These are phyloP conservation scores for Rostratula benghalensis DNA, from an alignment of 2,113 vertebrate species.

Conservation along the genomic window DNA sequence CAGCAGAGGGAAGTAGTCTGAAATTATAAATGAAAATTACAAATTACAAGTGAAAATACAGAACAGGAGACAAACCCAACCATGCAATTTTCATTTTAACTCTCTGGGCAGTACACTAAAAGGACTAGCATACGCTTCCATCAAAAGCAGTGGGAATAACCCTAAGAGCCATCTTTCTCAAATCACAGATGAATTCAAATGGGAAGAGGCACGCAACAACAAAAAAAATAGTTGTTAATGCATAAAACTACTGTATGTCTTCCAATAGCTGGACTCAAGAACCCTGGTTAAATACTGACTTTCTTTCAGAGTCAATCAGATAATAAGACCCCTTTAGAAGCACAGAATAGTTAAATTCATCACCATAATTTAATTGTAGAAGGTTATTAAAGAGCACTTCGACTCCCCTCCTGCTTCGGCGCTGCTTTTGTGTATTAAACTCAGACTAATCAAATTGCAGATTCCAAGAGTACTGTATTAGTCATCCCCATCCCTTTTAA, in stretches of 20 bases:
- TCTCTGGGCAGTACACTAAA: background rate
- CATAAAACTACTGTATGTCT: slow-evolving; percentile 51
- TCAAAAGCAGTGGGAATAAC: slow-evolving; percentile 26
- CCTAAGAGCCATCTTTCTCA: slow-evolving; percentile 35
- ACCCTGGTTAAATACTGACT: slow-evolving; percentile 68
- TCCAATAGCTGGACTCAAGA: slow-evolving; percentile 63
- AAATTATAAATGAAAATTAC: slow-evolving; percentile 13
- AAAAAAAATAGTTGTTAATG: slow-evolving; percentile 56
- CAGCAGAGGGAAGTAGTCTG: background rate
- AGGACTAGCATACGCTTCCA: background rate
- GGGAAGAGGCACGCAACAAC: slow-evolving; percentile 17
- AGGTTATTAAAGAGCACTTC: slow-evolving; percentile 82
- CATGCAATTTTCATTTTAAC: background rate
- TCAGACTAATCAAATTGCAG: slow-evolving; percentile 85
- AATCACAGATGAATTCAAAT: slow-evolving; percentile 57
- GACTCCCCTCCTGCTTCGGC: slow-evolving; percentile 74
- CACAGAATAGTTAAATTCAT: slow-evolving; percentile 80
- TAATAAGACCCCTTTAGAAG: slow-evolving; percentile 77
- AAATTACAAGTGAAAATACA: background rate
- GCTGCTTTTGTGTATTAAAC: slow-evolving; percentile 83
- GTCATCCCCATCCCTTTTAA: slow-evolving; percentile 84
- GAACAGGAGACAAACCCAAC: slow-evolving; percentile 10
- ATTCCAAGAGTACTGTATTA: slow-evolving; percentile 83
- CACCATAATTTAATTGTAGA: slow-evolving; percentile 82
- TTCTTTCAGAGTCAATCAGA: slow-evolving; percentile 77